Evolutionary conservation across 2,113 vertebrate genomes (phyloP), one percentile per base, ranked within the genome.

Genomic region (Phylloscopus trochiloides): DNA sequence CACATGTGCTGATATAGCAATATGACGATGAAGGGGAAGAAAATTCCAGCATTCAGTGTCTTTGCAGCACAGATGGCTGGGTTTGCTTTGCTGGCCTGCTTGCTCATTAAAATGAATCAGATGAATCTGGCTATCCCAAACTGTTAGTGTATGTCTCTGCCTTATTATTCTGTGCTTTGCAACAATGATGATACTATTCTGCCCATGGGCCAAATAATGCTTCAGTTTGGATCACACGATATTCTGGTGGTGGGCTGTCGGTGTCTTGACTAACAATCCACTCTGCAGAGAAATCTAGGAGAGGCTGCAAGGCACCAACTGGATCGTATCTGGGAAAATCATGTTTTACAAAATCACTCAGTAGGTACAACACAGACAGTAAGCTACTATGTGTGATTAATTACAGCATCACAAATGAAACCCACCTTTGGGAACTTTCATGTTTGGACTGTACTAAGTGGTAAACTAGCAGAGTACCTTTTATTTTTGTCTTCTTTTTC

Each of bases 1-100:
- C 96, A 93, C 96, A 97, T 96, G 94, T 97, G 94, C 95, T 96
- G 94, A 96, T 93, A 93, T 87, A 94, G 92, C 94, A 96, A 88
- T 96, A 89, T 73, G 92, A 96, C 15, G 42, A 92, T 87, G 72
- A 90, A 86, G 91, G 82, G 78, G 17, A 73, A 94, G 90, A 95
- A 90, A 94, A 92, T 68, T 93, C 95, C 91, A 91, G 83, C 63
- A 89, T 97, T 96, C 91, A 91, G 75, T 96, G 85, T 86, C 90
- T 95, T 97, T 96, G 83, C 86, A 77, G 91, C 93, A 93, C 97
- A 97, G 97, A 97, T 97, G 97, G 96, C 28, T 3, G 68, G 78
- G 85, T 88, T 94, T 93, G 86, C 77, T 94, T 95, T 95, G 83
- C 94, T 97, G 92, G 90, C 90, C 92, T 95, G 65, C 74, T 13